Base-by-base conservation (phyloP, 2,113 vertebrate genomes). In the Xiphorhynchus elegans region DNA sequence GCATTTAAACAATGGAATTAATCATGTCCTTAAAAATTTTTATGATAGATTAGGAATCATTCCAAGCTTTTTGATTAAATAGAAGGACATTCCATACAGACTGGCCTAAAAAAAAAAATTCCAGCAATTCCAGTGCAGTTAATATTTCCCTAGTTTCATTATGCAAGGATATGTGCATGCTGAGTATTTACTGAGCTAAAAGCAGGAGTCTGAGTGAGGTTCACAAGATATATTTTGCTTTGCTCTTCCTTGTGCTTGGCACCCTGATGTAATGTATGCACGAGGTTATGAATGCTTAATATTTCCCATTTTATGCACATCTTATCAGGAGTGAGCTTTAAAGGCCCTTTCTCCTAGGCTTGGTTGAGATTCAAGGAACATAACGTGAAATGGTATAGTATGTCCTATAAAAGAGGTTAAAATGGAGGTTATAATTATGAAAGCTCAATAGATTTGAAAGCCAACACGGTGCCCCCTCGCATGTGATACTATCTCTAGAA, bases 1-100 rank as follows among this genome's bases (percentile, higher is more conserved):
- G 93, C 97, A 96, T 98, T 98, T 98, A 97, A 98, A 98, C 96
- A 98, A 97, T 96, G 87, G 96, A 97, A 98, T 98, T 95, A 97
- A 98, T 98, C 96, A 96, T 90, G 91, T 96, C 90, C 92, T 97
- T 97, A 96, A 95, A 94, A 88, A 29, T 39, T 94, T 96, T 95
- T 97, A 96, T 97, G 93, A 97, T 97, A 95, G 97, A 96, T 97
- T 93, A 95, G 84, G 95, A 95, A 92, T 95, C 84, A 91, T 95
- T 97, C 75, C 87, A 97, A 96, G 94, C 70, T 95, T 95, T 97
- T 95, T 95, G 87, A 98, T 98, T 97, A 97, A 98, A 97, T 91
- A 96, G 82, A 96, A 94, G 73, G 92, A 83, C 75, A 92, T 91
- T 95, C 93, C 77, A 69, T 63, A 69, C 44, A 96, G 92, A 79